phyloP scores from a whole-genome alignment of 2,797 vertebrate genomes.

The Avahi laniger region DNA sequence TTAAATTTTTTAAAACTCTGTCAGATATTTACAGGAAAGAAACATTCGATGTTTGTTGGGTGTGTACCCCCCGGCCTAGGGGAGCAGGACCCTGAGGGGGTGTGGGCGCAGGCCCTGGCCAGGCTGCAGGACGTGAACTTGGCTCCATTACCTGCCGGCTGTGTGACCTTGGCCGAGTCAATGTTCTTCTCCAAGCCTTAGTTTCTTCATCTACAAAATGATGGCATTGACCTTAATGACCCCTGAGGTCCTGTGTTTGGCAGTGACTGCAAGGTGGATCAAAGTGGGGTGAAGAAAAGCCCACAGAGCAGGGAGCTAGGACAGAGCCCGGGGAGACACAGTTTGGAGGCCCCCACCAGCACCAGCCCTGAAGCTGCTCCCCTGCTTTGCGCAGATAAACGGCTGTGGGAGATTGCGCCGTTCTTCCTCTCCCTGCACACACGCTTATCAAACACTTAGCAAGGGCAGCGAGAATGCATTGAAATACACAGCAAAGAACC shows the following conservation, averaged over 20 bases:
- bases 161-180: not conserved
- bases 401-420: not conserved
- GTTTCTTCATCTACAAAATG: not conserved
- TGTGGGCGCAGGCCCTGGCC: not conserved
- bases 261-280: not conserved
- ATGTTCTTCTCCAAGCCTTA: not conserved
- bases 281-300: not conserved
- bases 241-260: not conserved
- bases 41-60: rapidly evolving
- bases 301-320: not conserved
- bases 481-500: not conserved
- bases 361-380: not conserved
- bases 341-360: not conserved
- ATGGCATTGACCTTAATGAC: not conserved
- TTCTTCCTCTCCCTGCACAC: not conserved
- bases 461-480: not conserved
- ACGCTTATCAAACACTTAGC: rapidly evolving
- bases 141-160: not conserved
- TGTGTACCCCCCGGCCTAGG: no score
- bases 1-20: not conserved
- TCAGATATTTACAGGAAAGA: not conserved
- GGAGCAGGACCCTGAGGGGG: not conserved
- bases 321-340: not conserved
- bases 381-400: not conserved
- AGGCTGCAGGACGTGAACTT: not conserved